A percentile compares a stretch with the other conserved stretches of the same genome.
Conservation (phyloP, 2,113 vertebrate genomes). For the Tetrax tetrax region DNA sequence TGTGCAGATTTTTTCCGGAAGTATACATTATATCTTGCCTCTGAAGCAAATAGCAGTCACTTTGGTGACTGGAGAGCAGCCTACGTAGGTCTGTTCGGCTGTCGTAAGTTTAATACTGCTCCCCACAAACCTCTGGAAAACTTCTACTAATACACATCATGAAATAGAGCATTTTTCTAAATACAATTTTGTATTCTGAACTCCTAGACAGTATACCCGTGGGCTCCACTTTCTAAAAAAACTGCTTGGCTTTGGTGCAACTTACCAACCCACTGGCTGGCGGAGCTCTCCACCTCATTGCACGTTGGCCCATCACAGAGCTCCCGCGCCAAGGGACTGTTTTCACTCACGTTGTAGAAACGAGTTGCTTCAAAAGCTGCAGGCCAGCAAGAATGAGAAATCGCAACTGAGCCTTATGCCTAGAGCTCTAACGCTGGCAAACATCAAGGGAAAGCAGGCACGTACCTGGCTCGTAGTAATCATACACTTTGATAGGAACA, state of each 20-base stretch:
- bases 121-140: background rate
- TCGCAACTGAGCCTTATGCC: background rate
- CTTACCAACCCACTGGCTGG: constrained; percentile 87
- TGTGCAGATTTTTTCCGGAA: background rate
- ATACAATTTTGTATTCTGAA: background rate
- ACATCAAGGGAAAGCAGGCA: background rate
- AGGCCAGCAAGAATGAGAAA: background rate
- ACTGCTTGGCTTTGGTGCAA: background rate
- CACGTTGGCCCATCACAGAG: constrained; percentile 89
- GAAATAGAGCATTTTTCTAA: background rate
- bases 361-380: constrained; percentile 91
- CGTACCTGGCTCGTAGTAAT: constrained; percentile 94
- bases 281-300: constrained; percentile 91
- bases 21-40: background rate
- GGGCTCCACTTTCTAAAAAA: background rate
- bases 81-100: background rate
- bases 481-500: constrained; percentile 90
- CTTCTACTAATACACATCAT: background rate
- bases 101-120: background rate
- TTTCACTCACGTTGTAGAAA: constrained; percentile 92
- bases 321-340: constrained; percentile 87
- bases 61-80: background rate
- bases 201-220: background rate
- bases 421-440: background rate
- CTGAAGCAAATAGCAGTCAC: background rate